Evolutionary conservation across 2,797 vertebrate species (phyloP).

Genomic region (Sebastes hubbsi): DNA sequence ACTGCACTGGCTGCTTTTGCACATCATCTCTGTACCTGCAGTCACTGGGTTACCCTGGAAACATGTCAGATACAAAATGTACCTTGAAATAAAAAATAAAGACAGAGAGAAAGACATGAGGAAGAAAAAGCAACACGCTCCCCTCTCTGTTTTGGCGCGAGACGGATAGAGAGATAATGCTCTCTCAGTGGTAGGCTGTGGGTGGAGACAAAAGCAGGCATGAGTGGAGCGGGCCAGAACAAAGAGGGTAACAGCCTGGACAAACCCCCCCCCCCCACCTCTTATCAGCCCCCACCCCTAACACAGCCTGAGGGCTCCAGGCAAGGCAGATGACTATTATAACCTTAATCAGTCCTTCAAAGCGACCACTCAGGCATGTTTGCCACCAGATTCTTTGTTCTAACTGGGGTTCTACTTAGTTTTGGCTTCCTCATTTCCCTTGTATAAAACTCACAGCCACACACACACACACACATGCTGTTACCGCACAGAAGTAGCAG

Average conservation of each 20-base stretch:
- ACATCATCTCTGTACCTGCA: constrained; percentile 42
- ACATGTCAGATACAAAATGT: constrained; percentile 10
- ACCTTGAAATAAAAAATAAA: background rate
- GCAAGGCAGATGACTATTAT: constrained; percentile 70
- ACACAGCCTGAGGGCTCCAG: constrained; percentile 60
- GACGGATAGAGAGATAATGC: constrained; percentile 65
- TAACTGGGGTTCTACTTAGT: constrained; percentile 29
- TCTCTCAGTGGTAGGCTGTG: constrained; percentile 65
- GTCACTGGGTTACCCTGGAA: constrained; percentile 32
- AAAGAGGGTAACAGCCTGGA: constrained; percentile 73
- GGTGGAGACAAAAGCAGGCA: constrained; percentile 77
- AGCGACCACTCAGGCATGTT: constrained; percentile 61
- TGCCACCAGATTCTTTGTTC: constrained; percentile 63
- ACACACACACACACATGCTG: background rate
- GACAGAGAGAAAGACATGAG: constrained; percentile 4
- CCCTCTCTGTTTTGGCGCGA: constrained; percentile 64
- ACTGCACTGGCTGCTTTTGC: background rate
- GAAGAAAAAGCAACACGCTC: constrained; percentile 23
- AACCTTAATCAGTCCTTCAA: constrained; percentile 78
- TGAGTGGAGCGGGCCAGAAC: constrained; percentile 74
- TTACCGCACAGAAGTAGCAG: background rate
- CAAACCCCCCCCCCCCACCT: constrained; percentile 46
- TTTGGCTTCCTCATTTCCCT: background rate
- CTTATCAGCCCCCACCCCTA: constrained; percentile 51
- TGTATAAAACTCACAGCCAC: background rate